phyloP scores from a whole-genome alignment of 64 coral and sea anemone species.

The Cladopsammia gracilis region DNA sequence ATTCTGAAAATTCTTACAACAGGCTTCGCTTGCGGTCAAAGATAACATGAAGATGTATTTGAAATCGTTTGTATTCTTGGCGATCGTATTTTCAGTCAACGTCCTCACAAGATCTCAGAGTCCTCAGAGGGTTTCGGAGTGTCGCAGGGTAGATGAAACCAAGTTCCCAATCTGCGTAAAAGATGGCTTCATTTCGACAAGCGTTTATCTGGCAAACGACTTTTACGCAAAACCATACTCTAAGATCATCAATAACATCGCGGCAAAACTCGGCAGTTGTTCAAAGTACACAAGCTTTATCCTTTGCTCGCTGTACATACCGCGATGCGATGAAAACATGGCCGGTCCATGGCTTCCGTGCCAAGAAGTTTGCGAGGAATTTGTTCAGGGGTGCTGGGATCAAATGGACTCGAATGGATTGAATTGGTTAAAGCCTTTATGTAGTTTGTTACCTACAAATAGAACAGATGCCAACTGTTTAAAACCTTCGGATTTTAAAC shows the following conservation, averaged over 20 bases:
- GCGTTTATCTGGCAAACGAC: background rate
- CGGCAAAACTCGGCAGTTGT: slow-evolving; percentile 22
- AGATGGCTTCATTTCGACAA: background rate
- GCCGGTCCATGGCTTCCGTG: slow-evolving; percentile 42
- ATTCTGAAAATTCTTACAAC: too few species aligned
- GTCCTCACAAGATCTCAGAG: background rate
- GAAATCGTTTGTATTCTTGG: background rate
- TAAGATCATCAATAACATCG: background rate
- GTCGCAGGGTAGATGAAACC: background rate
- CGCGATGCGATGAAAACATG: slow-evolving; percentile 31
- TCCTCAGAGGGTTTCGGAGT: background rate
- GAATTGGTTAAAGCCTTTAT: slow-evolving; percentile 64
- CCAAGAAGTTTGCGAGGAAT: slow-evolving; percentile 56
- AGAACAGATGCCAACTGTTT: slow-evolving; percentile 13
- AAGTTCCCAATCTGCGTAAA: background rate
- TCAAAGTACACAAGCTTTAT: slow-evolving; percentile 59
- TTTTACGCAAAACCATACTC: background rate
- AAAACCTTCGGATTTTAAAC: slow-evolving; percentile 50
- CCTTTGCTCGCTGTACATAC: slow-evolving; percentile 62
- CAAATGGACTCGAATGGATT: slow-evolving; percentile 22
- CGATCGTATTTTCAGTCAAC: background rate
- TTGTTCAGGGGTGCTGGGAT: slow-evolving; percentile 30
- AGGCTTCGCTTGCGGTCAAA: too few species aligned
- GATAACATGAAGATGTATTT: background rate
- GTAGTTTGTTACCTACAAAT: slow-evolving; percentile 44